Evolutionary conservation across 2,888 invertebrate species (phyloP), one percentile per base, ranked within the genome.

Genomic region (Allolobophora icterica): DNA sequence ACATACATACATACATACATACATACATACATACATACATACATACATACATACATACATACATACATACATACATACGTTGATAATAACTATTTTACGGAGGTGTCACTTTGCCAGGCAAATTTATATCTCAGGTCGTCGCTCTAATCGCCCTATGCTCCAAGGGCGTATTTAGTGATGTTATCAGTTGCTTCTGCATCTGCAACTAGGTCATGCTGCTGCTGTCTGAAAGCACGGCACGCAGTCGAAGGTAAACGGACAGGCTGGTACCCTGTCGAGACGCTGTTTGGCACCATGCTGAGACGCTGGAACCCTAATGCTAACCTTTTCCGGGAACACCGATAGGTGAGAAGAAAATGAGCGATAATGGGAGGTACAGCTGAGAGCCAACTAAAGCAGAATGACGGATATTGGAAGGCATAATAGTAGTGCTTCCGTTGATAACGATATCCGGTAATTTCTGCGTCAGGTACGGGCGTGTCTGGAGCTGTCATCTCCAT

Each of bases 401-500:
- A 21, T 4, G 52, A 19, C 1, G 21, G 4, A 52, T 52, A 52
- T 52, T 21, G 4, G 52, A 21, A 52, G 52, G 21, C 1, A 15
- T 71, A n/a, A 13, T n/a, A 19, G 13, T 71, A n/a, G 2, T n/a
- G 8, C 71, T 71, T 1, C 71, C 2, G 71, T 17, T 71, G 71
- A 71, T 71, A 71, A n/a, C 71, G 30, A n/a, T 71, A 71, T n/a
- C 71, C 71, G n/a, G 71, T 71, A 13, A 71, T 71, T 52, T 52
- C 52, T 52, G 52, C 52, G 52, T 71, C 34, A 94, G 96, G 98
- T 93, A 97, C 97, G 90, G 97, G 97, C 95, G 97, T 98, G 34
- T 89, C 89, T 87, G 92, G 92, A 19, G 84, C 89, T 35, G 90
- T 91, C 6, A n/a, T 91, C 38, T 90, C 90, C 30, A 40, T 91